Conservation (phyloP, 2,113 vertebrate genomes). For the Anhinga anhinga region DNA sequence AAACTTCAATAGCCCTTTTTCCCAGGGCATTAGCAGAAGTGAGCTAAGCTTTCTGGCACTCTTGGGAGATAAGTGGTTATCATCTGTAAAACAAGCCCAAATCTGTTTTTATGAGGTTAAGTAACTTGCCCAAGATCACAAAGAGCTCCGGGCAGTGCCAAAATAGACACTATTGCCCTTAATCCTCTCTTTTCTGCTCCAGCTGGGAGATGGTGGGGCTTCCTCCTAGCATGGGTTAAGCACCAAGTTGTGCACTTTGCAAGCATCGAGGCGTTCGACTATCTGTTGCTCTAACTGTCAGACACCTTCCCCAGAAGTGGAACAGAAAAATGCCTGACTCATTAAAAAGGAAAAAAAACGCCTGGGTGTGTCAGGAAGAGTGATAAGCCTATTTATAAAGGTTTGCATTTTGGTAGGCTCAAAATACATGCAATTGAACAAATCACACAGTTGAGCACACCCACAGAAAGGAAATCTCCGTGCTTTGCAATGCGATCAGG, state of each 20-base stretch:
- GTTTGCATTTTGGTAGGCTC: not conserved
- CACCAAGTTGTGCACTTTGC: not conserved
- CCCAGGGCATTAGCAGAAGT: not conserved
- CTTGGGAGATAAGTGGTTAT: not conserved
- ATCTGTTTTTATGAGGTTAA: not conserved
- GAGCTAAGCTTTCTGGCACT: not conserved
- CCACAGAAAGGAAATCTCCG: not conserved
- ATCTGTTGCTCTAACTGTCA: not conserved
- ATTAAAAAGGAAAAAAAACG: not conserved
- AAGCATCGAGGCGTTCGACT: rapidly evolving
- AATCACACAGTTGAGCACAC: not conserved
- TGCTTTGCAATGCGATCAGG: rapidly evolving
- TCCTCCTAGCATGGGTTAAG: not conserved
- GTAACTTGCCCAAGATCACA: not conserved
- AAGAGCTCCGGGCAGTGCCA: not conserved
- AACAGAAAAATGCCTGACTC: not conserved
- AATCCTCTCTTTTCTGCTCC: not conserved
- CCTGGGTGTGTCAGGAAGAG: not conserved
- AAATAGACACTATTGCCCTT: not conserved
- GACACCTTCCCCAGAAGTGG: not conserved
- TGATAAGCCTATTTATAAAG: not conserved
- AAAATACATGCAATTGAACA: not conserved
- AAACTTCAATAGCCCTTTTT: not conserved
- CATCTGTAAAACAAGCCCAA: not conserved
- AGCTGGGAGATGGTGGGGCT: not conserved